A percentile compares a stretch with the other conserved stretches of the same genome.
phyloP scores from a whole-genome alignment of 2,888 invertebrate genomes.

The Aporophyla lueneburgensis region DNA sequence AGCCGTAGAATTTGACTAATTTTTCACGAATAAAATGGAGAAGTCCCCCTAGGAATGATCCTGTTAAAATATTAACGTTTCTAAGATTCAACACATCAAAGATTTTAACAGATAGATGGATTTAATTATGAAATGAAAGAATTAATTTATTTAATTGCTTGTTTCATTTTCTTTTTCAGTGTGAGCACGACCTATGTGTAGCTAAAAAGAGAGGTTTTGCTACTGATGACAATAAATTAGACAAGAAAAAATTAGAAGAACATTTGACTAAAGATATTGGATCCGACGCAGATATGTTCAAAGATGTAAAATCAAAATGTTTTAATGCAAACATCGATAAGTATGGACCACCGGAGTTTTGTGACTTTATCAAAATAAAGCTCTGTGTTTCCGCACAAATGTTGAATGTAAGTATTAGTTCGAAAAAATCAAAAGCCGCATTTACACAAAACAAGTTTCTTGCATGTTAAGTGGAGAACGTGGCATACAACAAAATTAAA shows the following conservation, averaged over 20 bases:
- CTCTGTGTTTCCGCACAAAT: constrained; percentile 22
- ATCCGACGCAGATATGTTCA: not conserved
- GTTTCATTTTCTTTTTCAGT: constrained; percentile 54
- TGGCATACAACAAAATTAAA: not conserved
- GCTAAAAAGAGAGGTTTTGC: constrained; percentile 67
- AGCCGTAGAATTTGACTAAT: not conserved
- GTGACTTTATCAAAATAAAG: constrained; percentile 40
- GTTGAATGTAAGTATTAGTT: constrained; percentile 33
- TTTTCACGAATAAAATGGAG: not conserved
- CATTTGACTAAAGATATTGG: constrained; percentile 35
- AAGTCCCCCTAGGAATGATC: too few species aligned
- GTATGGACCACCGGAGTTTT: constrained; percentile 38
- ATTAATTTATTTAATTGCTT: too few species aligned
- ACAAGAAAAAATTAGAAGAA: constrained; percentile 60
- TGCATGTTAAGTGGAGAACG: not conserved
- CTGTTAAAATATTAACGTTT: not conserved
- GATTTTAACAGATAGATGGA: not conserved
- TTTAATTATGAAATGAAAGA: too few species aligned
- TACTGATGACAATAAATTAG: constrained; percentile 66
- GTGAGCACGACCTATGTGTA: constrained; percentile 68
- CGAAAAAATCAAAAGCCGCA: not conserved
- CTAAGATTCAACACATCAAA: not conserved
- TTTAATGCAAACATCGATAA: constrained; percentile 21
- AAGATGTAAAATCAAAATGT: constrained; percentile 32
- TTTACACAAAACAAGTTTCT: not conserved